phyloP scores from a whole-genome alignment of 2,888 invertebrate species.

The Drosophila helvetica region DNA sequence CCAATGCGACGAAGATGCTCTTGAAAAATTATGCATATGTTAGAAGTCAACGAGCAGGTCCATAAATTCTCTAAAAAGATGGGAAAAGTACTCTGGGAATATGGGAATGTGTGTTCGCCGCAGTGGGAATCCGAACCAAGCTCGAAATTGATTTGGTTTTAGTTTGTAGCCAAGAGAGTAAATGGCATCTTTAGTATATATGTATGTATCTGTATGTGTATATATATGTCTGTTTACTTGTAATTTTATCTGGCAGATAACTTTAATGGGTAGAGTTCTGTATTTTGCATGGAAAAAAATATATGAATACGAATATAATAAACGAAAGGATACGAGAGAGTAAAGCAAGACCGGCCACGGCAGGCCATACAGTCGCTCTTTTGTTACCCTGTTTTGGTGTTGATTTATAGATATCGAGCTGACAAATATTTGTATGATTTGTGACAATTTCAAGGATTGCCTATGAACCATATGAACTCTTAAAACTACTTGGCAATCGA shows the following conservation, averaged over 20 bases:
- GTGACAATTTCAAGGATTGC: not conserved
- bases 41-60: constrained; percentile 74
- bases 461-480: not conserved
- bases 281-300: not conserved
- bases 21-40: constrained; percentile 78
- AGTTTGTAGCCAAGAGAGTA: constrained; percentile 6
- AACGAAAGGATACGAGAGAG: no score
- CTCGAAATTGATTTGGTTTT: constrained; percentile 34
- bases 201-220: not conserved
- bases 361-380: no score
- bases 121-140: constrained; percentile 34
- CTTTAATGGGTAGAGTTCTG: not conserved
- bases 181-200: not conserved
- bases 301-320: no score
- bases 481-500: not conserved
- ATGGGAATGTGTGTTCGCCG: constrained; percentile 6
- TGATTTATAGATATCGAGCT: no score
- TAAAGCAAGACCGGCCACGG: no score
- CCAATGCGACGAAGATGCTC: constrained; percentile 53
- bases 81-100: constrained; percentile 31
- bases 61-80: constrained; percentile 59
- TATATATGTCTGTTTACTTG: constrained; percentile 14
- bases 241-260: constrained; percentile 8
- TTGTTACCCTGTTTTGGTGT: no score
- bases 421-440: no score